Evolutionary conservation across 2,797 vertebrate species (phyloP).

Genomic region (Pteropus rufus): DNA sequence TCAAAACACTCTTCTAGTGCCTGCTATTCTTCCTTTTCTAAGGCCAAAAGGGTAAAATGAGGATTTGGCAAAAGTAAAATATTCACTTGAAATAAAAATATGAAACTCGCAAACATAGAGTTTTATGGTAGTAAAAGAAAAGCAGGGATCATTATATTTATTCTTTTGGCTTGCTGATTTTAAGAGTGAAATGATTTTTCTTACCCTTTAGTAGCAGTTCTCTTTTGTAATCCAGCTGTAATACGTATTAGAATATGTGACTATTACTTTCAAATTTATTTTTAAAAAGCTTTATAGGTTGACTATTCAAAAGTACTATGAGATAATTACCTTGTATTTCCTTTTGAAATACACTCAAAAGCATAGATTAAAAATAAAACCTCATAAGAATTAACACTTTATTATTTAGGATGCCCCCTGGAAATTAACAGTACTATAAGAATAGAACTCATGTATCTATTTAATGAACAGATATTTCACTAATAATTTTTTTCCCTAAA

Average conservation of each 20-base stretch:
- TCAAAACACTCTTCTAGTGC: background rate
- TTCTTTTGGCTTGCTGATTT: conserved; percentile 8
- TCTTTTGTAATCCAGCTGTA: background rate
- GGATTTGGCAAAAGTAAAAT: background rate
- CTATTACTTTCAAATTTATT: background rate
- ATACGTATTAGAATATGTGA: background rate
- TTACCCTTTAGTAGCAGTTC: background rate
- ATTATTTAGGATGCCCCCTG: background rate
- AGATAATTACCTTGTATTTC: conserved; percentile 6
- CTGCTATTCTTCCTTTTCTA: background rate
- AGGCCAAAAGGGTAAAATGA: conserved; percentile 13
- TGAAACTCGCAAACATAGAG: background rate
- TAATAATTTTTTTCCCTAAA: background rate
- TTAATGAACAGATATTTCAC: background rate
- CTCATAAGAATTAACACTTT: background rate
- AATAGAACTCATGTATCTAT: background rate
- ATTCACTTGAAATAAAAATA: background rate
- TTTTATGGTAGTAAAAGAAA: background rate
- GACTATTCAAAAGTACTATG: background rate
- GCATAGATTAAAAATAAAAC: background rate
- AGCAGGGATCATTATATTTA: background rate
- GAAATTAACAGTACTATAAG: background rate
- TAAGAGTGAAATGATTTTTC: background rate
- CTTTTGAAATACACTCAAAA: background rate
- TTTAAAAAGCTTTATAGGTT: background rate